Evolutionary conservation across 2,888 invertebrate genomes (phyloP), one percentile per base, ranked within the genome.

Genomic region (Spatulosminthurus flaviceps): DNA sequence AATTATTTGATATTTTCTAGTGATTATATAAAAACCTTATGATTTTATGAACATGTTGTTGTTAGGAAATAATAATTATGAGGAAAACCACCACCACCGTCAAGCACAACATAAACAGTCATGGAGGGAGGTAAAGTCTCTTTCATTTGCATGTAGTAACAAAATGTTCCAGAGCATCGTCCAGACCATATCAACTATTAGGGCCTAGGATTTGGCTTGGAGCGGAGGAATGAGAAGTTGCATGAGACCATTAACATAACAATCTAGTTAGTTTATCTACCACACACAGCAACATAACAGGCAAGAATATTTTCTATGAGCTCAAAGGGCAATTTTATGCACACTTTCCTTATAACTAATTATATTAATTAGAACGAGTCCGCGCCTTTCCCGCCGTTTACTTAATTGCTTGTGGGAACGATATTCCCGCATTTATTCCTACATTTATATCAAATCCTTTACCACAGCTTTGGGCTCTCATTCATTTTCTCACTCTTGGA

Each of bases 401-500:
- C 41, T 70, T 70, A 70, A 70, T 70, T 34, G 70, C 70, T 34
- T 21, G 74, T 73, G 64, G 60, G 51, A 70, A 72, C 51, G 78
- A 81, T 11, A 51, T 51, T 2, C n/a, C 16, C 2, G n/a, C 51
- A 51, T 51, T 51, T 7, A 9, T 41, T 41, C 13, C 41, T 41
- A 41, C n/a, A 19, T 16, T 51, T 16, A 51, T 51, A 19, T 51
- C 51, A 51, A 19, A 2, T 51, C n/a, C n/a, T n/a, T n/a, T n/a
- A 13, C 51, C 51, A 51, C 16, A 13, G 16, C 16, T 34, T 7
- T 34, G 9, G 34, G 34, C 34, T 34, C 9, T 34, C 34, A 34
- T 34, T 34, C 34, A 34, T 34, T 7, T 9, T 34, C 34, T 34
- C 34, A 9, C 34, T 7, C 34, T 34, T 34, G 34, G 9, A 7